Conservation (phyloP, 1,140 invertebrate genomes). For the Latrodectus geometricus region DNA sequence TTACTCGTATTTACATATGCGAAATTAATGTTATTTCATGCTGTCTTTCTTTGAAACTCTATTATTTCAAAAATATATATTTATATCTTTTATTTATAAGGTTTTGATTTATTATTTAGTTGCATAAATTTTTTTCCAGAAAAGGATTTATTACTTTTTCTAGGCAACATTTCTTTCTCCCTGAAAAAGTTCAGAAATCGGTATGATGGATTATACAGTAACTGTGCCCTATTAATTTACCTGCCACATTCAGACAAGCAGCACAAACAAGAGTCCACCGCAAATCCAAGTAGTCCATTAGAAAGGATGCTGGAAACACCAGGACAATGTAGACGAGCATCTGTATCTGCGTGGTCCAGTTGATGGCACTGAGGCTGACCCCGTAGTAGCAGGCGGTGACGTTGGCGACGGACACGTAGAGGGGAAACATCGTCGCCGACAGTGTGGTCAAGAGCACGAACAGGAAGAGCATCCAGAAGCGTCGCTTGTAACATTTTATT, state of each 20-base stretch:
- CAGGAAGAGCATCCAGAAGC: constrained; percentile 88
- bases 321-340: constrained; percentile 97
- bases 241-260: constrained; percentile 85
- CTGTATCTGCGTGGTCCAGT: constrained; percentile 97
- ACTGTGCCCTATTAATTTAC: constrained; percentile 70
- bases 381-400: constrained; percentile 69
- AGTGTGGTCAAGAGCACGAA: constrained; percentile 91
- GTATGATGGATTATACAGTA: too few species aligned
- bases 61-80: too few species aligned
- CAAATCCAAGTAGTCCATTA: constrained; percentile 91
- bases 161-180: too few species aligned
- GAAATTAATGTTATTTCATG: too few species aligned
- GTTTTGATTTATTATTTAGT: too few species aligned
- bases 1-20: too few species aligned
- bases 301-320: constrained; percentile 94
- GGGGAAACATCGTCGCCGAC: constrained; percentile 79
- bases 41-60: too few species aligned
- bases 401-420: constrained; percentile 70
- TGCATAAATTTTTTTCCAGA: too few species aligned
- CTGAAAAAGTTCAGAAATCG: too few species aligned
- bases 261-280: constrained; percentile 86
- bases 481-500: constrained; percentile 65
- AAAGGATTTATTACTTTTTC: too few species aligned
- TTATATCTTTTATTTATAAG: too few species aligned
- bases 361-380: constrained; percentile 80